A percentile compares a stretch with the other conserved stretches of the same genome.
These are phyloP conservation scores for Halcyon badia DNA, from an alignment of 2,797 vertebrate species.

Conservation along the genomic window DNA sequence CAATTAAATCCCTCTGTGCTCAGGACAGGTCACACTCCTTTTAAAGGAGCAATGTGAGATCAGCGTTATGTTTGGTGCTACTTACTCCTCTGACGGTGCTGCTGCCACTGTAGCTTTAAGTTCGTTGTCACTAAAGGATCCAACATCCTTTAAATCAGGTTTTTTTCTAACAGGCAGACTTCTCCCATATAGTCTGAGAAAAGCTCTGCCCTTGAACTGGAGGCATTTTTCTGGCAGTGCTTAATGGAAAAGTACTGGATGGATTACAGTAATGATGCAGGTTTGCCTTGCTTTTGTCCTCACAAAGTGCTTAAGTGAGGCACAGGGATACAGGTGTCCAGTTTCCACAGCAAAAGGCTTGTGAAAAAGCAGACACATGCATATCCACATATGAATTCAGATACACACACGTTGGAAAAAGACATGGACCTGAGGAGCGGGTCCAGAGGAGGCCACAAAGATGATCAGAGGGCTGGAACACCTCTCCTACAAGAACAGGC, in stretches of 20 bases:
- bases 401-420: too few relatives aligned
- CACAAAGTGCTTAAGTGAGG: background rate
- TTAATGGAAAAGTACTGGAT: background rate
- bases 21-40: background rate
- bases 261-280: background rate
- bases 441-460: too few relatives aligned
- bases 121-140: background rate
- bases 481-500: too few relatives aligned
- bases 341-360: background rate
- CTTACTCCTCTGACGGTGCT: background rate
- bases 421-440: too few relatives aligned
- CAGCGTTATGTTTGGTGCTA: background rate
- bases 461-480: too few relatives aligned
- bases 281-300: background rate
- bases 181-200: background rate
- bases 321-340: background rate
- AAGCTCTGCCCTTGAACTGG: background rate
- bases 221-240: background rate
- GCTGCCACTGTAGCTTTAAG: background rate
- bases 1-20: background rate
- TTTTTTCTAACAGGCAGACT: slow-evolving; percentile 6
- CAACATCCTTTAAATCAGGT: background rate
- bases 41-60: background rate
- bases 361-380: background rate
- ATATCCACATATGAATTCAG: rapidly evolving